Evolutionary conservation across 2,888 invertebrate species (phyloP), one percentile per base, ranked within the genome.

Genomic region (Autographa pulchrina): DNA sequence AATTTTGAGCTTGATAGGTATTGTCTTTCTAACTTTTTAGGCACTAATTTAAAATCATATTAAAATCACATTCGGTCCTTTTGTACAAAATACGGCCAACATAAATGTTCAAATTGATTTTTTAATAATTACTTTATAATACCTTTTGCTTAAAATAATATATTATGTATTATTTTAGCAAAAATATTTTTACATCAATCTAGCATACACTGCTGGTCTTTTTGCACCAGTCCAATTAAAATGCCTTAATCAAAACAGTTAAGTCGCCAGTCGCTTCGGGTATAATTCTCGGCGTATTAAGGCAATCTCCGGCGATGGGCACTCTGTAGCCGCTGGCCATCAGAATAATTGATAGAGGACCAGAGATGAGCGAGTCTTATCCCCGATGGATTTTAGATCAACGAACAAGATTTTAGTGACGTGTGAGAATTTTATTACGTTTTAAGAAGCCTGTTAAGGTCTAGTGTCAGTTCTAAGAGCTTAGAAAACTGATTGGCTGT

Each of bases 221-320:
- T 66, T 64, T 56, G 16, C 67, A 41, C 62, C 67, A 65, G 60
- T 66, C 38, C 60, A 64, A 77, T 78, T 81, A 63, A 77, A 68
- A 73, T 59, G 48, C 56, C 67, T 43, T 68, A 60, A 83, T 80
- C 77, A 72, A 75, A 70, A 74, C 78, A 69, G 69, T 75, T 64
- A 75, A 69, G 72, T 72, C 32, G 64, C 73, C 18, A 68, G 31
- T 80, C 72, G 74, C 72, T 72, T 61, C 78, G 77, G 68, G 74
- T 80, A 66, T 75, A 84, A 82, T 82, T 74, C 68, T 41, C 32
- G n/a, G 62, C 72, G 80, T 86, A 83, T 87, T 88, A 86, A 87
- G 81, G 85, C 86, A 89, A 90, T 89, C 85, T 84, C 56, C 68
- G 81, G 82, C 79, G 85, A 81, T 74, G 78, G 18, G 25, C 61